phyloP scores from a whole-genome alignment of 1,140 invertebrate species.

The Asobara japonica region DNA sequence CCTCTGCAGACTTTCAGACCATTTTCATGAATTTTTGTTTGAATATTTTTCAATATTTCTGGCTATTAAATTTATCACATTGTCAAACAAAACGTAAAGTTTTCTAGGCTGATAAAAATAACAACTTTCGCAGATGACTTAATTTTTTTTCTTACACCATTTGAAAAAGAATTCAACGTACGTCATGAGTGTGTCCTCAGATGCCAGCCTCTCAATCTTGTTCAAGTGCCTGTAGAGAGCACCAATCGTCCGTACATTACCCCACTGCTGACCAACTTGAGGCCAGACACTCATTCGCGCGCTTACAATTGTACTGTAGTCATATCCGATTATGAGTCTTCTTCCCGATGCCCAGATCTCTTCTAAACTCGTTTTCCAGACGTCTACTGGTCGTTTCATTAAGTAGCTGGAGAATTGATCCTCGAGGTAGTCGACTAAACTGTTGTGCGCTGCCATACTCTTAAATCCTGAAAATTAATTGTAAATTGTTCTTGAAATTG shows the following conservation, averaged over 20 bases:
- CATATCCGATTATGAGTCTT: slow-evolving; percentile 71
- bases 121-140: no score
- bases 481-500: no score
- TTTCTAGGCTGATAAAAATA: no score
- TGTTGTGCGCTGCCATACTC: slow-evolving; percentile 60
- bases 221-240: slow-evolving; percentile 65
- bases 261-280: slow-evolving; percentile 71
- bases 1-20: no score
- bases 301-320: slow-evolving; percentile 56
- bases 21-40: no score
- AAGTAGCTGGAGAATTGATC: slow-evolving; percentile 65
- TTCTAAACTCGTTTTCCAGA: slow-evolving; percentile 63
- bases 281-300: slow-evolving; percentile 56
- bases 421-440: slow-evolving; percentile 65
- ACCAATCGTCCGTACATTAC: slow-evolving; percentile 66
- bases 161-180: slow-evolving; percentile 11
- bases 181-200: slow-evolving; percentile 54
- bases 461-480: slow-evolving; percentile 62
- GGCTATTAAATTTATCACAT: no score
- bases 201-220: slow-evolving; percentile 46
- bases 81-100: no score
- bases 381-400: slow-evolving; percentile 57
- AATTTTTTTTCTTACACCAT: no score
- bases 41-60: no score
- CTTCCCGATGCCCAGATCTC: slow-evolving; percentile 67